Conservation (phyloP, 2,888 invertebrate genomes). For the Heterodera filipjevi region DNA sequence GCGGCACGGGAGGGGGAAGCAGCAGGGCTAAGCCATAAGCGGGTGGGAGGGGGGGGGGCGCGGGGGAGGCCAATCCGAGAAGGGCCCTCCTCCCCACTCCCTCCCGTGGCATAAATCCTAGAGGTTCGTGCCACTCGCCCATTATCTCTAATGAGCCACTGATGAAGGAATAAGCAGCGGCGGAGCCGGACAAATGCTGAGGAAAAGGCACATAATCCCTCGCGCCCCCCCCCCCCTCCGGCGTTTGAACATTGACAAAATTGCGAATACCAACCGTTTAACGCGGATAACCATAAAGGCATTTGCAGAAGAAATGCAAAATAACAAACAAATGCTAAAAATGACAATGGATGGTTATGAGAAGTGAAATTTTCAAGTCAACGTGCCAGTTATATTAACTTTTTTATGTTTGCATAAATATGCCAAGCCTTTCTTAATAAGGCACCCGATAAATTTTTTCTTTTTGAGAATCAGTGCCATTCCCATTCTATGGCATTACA, state of each 20-base stretch:
- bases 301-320: too few relatives aligned
- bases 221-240: too few relatives aligned
- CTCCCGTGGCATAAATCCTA: background rate
- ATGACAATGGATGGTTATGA: too few relatives aligned
- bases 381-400: too few relatives aligned
- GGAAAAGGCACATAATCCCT: background rate
- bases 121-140: background rate
- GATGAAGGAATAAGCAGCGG: background rate
- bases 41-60: background rate
- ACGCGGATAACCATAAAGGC: too few relatives aligned
- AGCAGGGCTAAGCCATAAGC: background rate
- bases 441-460: too few relatives aligned
- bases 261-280: background rate
- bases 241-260: background rate
- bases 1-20: background rate
- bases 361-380: too few relatives aligned
- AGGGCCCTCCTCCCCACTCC: background rate
- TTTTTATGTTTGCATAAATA: too few relatives aligned
- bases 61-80: background rate
- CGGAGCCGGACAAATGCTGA: background rate
- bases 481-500: too few relatives aligned
- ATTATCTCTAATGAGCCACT: background rate
- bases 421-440: too few relatives aligned
- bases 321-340: too few relatives aligned
- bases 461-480: too few relatives aligned